Conservation (phyloP, 2,113 vertebrate species). For the Eidolon helvum region DNA sequence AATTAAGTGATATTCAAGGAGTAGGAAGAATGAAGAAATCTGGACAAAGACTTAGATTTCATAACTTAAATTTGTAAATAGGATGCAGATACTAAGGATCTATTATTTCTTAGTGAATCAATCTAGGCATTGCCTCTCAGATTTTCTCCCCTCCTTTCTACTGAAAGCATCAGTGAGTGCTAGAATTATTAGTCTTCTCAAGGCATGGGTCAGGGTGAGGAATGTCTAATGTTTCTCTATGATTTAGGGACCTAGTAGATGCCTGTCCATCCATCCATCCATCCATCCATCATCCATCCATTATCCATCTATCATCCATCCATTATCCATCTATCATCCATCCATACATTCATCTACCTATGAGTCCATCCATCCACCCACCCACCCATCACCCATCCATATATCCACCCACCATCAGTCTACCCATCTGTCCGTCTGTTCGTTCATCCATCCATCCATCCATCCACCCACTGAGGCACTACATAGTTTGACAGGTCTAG, state of each 20-base stretch:
- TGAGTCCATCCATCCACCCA: neutral
- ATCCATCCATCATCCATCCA: neutral
- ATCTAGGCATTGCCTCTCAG: neutral
- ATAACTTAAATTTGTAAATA: neutral
- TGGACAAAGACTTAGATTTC: neutral
- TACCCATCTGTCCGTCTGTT: neutral
- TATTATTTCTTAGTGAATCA: neutral
- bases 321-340: neutral
- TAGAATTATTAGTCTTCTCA: neutral
- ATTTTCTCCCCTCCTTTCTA: neutral
- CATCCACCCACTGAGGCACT: neutral
- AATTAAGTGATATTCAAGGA: neutral
- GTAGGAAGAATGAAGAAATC: neutral
- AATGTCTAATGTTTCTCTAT: neutral
- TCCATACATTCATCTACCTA: neutral
- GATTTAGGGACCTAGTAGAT: neutral
- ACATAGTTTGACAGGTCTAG: neutral
- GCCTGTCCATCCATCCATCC: neutral
- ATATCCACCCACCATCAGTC: neutral
- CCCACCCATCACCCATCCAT: neutral
- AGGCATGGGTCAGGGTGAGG: neutral
- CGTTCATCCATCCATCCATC: too few relatives aligned
- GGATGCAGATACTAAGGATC: neutral
- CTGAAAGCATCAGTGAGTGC: neutral
- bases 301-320: too few relatives aligned